Conservation (phyloP, 1,140 invertebrate genomes). For the Bombus polaris region DNA sequence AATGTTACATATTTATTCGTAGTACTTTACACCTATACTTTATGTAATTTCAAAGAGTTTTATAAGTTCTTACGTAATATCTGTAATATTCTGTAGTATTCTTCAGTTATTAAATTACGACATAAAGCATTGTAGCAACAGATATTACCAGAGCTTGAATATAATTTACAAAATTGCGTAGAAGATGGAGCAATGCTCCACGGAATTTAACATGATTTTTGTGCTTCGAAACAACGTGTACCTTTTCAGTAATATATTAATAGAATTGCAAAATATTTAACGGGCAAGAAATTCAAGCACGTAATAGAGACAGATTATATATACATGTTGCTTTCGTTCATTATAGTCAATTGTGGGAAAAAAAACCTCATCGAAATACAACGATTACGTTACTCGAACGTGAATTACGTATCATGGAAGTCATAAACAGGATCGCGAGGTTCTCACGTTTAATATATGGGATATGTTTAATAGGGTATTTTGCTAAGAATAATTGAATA, state of each 20-base stretch:
- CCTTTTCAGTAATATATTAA: background rate
- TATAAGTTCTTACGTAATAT: background rate
- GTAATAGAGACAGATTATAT: background rate
- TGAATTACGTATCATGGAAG: conserved; percentile 19
- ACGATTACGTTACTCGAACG: background rate
- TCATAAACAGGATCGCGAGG: background rate
- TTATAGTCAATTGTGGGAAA: conserved; percentile 3
- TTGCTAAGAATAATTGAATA: conserved; percentile 14
- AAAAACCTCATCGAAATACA: background rate
- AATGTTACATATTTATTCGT: background rate
- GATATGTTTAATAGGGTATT: conserved; percentile 8
- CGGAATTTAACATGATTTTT: background rate
- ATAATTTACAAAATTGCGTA: background rate
- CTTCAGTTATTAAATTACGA: background rate
- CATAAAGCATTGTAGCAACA: background rate
- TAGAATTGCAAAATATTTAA: background rate
- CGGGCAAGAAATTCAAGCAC: background rate
- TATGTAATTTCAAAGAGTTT: background rate
- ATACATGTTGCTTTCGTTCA: background rate
- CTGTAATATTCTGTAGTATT: background rate
- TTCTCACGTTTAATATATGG: conserved; percentile 43
- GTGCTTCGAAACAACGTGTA: background rate
- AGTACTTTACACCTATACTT: background rate
- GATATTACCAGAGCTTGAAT: no score
- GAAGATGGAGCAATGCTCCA: background rate